Evolutionary conservation across 1,140 invertebrate genomes (phyloP), one percentile per base, ranked within the genome.

Genomic region (Trachymyrmex cornetzi): DNA sequence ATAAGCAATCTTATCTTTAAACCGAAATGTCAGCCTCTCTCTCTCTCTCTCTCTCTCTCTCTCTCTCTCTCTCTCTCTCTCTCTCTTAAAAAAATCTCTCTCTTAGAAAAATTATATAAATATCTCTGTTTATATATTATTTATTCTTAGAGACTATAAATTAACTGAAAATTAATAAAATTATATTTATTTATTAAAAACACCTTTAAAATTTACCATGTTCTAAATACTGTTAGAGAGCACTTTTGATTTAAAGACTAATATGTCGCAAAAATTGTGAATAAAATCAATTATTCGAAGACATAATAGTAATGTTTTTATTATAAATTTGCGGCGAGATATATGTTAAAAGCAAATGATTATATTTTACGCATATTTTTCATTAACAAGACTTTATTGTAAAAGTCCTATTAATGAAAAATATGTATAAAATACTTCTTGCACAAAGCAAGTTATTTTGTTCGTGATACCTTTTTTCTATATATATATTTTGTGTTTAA

Each of bases 251-350:
- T 74, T n/a, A 55, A 55, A 50, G 24, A 30, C 12, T 1, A 72
- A 27, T 9, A 27, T 9, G 48, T 44, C 12, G n/a, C 6, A 19
- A 27, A 27, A 27, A 27, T 3, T 30, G 9, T 71, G 3, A 72
- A 72, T 55, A 74, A 74, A 74, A 74, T 74, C n/a, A 55, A 48
- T 72, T 74, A 50, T 27, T 9, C 16, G 22, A 19, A 2, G 34
- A 38, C 34, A 16, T 5, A 14, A 71, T 50, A 71, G n/a, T 48
- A 48, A 71, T 71, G 48, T 71, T 71, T 69, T 48, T 44, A 61
- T 27, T 22, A 27, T 63, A 67, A 67, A 69, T 27, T 44, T 53
- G 16, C 24, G 30, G 14, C 12, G 1, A 6, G 4, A 27, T 19
- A 19, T 27, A 27, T 53, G 22, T 30, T 16, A 27, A 27, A 27